Base-by-base conservation (phyloP, 2,797 vertebrate genomes). In the Amblyraja radiata region DNA sequence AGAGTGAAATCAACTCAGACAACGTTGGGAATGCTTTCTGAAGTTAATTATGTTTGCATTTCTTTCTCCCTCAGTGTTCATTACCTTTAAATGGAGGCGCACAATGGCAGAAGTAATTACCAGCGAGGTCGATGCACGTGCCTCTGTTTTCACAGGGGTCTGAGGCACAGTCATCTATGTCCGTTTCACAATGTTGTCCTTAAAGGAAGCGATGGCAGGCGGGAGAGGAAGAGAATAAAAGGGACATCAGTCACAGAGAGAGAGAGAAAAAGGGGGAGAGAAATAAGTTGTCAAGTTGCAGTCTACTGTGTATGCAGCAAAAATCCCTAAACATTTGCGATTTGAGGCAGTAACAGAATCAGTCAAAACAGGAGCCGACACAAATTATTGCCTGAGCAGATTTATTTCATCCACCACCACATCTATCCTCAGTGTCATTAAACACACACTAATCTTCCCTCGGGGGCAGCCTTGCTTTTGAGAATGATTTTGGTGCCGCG, bases 11-110 rank as follows among this genome's bases (percentile, higher is more conserved):
- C 93, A 96, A 95, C 95, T 97, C 95, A 97, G 96, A 97, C 95
- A 97, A 96, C 95, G 96, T 97, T 95, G 97, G 95, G 96, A 97
- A 97, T 95, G 95, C 94, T 95, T 97, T 97, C 95, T 96, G 94
- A 97, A 97, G 96, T 97, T 97, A 97, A 98, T 98, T 97, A 97
- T 96, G 95, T 97, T 97, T 97, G 94, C 94, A 96, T 97, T 96
- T 95, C 95, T 94, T 94, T 95, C 95, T 97, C 96, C 95, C 96
- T 96, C 94, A 94, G 94, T 96, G 95, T 97, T 96, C 96, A 97
- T 98, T 99, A 98, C 97, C 97, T 98, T 97, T 98, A 97, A 98
- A 98, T 54, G 97, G 97, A 98, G 96, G 95, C 95, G 95, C 94
- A 96, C 97, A 97, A 94, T 96, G 97, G 97, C 97, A 97, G 96